Evolutionary conservation across 2,888 invertebrate genomes (phyloP), one percentile per base, ranked within the genome.

Genomic region (Trachelus tabidus): DNA sequence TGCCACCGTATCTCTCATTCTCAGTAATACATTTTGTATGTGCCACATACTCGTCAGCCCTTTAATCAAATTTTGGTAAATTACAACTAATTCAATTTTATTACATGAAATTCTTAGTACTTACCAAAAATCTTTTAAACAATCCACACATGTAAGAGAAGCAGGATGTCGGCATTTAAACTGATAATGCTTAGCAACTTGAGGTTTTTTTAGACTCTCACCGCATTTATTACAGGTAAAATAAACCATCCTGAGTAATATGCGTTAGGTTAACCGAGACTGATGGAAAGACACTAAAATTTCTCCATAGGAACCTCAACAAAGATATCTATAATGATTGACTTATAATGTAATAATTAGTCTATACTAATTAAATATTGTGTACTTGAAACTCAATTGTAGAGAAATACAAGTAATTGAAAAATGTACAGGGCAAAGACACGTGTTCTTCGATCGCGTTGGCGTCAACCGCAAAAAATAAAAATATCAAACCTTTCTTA

Each of bases 221-320:
- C 98, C 98, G 90, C 99, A 99, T 84, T 95, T 94, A 86, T 96
- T 96, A 91, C 99, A 99, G 15, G 96, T 97, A 91, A 99, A 99
- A 77, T 97, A 96, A 73, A 99, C 99, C 99, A 99, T 99, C 80
- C 80, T 86, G 77, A 76, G 73, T 56, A 74, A 34, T 56, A 56
- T 3, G 9, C 23, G 23, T 23, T 56, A 56, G 56, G 56, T 56
- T 56, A 56, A 9, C 56, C 56, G 56, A 23, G 23, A 56, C 56
- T 9, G 23, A 56, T 23, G 23, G 23, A 56, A 56, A 56, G 56
- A 56, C 23, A 56, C 9, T 56, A 56, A 56, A 56, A 56, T 23
- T 1, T 56, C 6, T 56, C 56, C 23, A 23, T 2, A 56, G 56
- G 23, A 23, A 56, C 23, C 56, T 56, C 9, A 23, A 56, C 9